These are phyloP conservation scores for Saccostrea echinata DNA, from an alignment of 1,140 invertebrate genomes.

Conservation along the genomic window DNA sequence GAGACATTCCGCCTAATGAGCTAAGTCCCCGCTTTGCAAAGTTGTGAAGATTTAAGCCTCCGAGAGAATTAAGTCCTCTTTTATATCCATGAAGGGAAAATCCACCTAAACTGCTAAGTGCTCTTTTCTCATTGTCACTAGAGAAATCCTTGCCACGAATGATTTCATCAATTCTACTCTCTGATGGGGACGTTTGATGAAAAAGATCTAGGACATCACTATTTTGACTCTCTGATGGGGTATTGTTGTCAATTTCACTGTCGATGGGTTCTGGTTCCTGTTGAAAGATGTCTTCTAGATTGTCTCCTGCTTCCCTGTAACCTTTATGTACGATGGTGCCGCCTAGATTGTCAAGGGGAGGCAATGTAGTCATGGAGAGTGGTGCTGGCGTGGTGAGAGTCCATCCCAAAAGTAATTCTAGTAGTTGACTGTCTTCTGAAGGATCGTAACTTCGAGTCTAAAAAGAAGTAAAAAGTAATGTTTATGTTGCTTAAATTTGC, in stretches of 20 bases:
- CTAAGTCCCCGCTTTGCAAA: constrained; percentile 43
- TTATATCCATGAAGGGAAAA: constrained; percentile 52
- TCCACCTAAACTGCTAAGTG: constrained; percentile 42
- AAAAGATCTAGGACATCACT: background rate
- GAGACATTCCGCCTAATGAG: constrained; percentile 37
- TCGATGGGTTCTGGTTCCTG: background rate
- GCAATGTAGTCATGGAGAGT: constrained; percentile 13
- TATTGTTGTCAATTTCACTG: background rate
- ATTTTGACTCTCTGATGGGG: background rate
- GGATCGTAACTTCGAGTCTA: background rate
- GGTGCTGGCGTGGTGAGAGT: background rate
- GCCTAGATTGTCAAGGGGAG: constrained; percentile 9
- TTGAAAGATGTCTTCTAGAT: background rate
- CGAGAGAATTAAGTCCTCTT: constrained; percentile 41
- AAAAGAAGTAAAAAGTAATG: background rate
- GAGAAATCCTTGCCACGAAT: background rate
- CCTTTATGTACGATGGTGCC: constrained; percentile 3
- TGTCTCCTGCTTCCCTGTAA: constrained; percentile 1
- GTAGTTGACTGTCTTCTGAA: background rate
- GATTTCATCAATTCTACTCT: background rate
- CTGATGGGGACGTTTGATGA: background rate
- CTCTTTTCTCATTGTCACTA: constrained; percentile 37
- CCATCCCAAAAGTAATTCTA: background rate
- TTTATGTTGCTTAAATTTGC: too few species aligned
- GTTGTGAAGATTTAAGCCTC: constrained; percentile 36